These are phyloP conservation scores for Choristoneura fumiferana DNA, from an alignment of 1,140 invertebrate genomes.

Conservation along the genomic window DNA sequence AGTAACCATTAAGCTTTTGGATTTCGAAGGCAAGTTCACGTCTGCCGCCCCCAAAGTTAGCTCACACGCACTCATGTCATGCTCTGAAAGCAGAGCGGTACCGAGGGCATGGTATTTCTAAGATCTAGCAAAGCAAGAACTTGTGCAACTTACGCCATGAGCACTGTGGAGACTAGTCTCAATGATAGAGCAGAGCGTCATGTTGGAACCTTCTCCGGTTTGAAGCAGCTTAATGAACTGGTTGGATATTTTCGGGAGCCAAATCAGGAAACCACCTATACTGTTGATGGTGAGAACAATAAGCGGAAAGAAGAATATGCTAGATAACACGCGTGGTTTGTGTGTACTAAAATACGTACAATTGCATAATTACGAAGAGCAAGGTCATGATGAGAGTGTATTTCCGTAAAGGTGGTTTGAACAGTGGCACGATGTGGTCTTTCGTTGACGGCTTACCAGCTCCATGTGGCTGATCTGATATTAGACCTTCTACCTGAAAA, in stretches of 20 bases:
- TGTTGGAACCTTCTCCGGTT: constrained; percentile 42
- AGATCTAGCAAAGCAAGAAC: neutral
- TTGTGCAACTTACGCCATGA: constrained; percentile 35
- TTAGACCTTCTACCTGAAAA: constrained; percentile 38
- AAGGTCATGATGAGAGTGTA: constrained; percentile 47
- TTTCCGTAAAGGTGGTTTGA: constrained; percentile 53
- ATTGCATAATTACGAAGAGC: constrained; percentile 46
- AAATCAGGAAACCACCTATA: constrained; percentile 40
- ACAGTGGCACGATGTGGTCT: constrained; percentile 45
- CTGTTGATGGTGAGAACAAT: neutral
- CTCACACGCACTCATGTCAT: too few species aligned
- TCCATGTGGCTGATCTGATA: constrained; percentile 19
- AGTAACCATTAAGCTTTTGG: too few species aligned
- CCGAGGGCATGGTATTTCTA: too few species aligned
- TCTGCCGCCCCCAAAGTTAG: too few species aligned
- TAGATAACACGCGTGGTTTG: too few species aligned
- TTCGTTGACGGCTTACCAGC: constrained; percentile 22
- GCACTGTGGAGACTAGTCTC: constrained; percentile 24
- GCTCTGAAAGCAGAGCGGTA: too few species aligned
- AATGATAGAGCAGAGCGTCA: constrained; percentile 52
- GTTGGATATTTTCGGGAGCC: constrained; percentile 56
- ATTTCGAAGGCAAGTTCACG: too few species aligned
- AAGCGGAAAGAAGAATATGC: too few species aligned
- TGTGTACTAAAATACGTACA: too few species aligned
- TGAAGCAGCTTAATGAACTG: constrained; percentile 48